These are phyloP conservation scores for Emmelina monodactyla DNA, from an alignment of 2,888 invertebrate species.

Conservation along the genomic window DNA sequence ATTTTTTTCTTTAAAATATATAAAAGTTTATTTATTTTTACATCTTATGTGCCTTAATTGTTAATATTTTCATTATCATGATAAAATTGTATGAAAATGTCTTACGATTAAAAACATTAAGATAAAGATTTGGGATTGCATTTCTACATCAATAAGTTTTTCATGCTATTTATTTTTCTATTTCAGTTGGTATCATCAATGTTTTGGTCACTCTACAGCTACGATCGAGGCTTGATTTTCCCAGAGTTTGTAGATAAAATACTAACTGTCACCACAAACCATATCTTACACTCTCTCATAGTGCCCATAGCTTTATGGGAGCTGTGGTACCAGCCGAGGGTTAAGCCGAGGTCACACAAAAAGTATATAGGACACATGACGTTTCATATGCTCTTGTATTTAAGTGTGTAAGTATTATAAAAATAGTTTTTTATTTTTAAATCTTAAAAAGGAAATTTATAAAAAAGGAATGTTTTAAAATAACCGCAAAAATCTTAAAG, in stretches of 20 bases:
- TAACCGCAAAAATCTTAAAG: no score
- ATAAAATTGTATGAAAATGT: no score
- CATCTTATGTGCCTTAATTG: no score
- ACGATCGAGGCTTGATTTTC: constrained; percentile 34
- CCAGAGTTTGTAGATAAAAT: constrained; percentile 31
- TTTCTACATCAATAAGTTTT: no score
- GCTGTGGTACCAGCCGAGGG: constrained; percentile 27
- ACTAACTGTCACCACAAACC: constrained; percentile 30
- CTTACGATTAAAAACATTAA: no score
- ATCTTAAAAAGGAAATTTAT: no score
- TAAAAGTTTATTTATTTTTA: no score
- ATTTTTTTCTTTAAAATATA: no score
- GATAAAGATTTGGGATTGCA: no score
- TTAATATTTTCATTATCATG: no score
- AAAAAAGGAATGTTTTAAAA: no score
- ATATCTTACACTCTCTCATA: constrained; percentile 42
- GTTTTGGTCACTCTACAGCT: constrained; percentile 38
- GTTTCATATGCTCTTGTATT: constrained; percentile 27
- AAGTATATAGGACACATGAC: constrained; percentile 26
- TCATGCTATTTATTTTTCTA: constrained; percentile 1
- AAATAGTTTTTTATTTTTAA: no score
- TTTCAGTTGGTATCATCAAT: constrained; percentile 37
- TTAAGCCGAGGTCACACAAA: constrained; percentile 27
- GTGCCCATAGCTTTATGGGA: constrained; percentile 38
- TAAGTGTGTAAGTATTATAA: constrained; percentile 40